Base-by-base conservation (phyloP, 2,797 vertebrate genomes). In the Myripristis murdjan region DNA sequence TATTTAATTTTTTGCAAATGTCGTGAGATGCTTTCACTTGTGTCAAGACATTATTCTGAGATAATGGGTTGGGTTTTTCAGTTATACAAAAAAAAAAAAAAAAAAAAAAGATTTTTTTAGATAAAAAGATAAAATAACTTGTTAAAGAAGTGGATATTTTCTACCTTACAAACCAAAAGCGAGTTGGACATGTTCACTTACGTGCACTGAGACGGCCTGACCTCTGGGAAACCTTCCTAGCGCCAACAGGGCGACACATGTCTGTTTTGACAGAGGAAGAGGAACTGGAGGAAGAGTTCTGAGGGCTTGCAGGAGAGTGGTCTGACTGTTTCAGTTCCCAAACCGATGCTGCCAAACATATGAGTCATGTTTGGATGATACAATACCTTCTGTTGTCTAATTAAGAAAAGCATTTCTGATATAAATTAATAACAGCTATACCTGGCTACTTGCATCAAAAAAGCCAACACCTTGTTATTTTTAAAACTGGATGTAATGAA, bases 201-300 rank as follows among this genome's bases (percentile, higher is more conserved):
- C 98, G 94, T 93, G 97, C 95, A 18, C 92, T 97, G 9, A 99
- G 96, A 58, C 96, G 92, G 78, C 96, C 93, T 6, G 97, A 94
- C 43, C 96, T 95, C 86, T 96, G 97, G 77, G 97, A 93, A 1
- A 96, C 93, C 70, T 97, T 99, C 89, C 97, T 96, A 4, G 94
- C 92, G 80, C 96, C 80, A 1, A 92, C 90, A 2, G 95, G 86
- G 84, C 96, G 91, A 75, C 96, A 94, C 20, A 81, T 89, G 14
- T 97, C 96, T 39, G 94, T 89, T 93, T 94, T 94, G 68, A 93
- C 66, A 7, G 93, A 94, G 15, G 93, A 91, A 53, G 92, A 91
- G 4, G 89, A 93, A 48, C 85, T 86, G 64, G 90, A 91, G 3
- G 88, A 92, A 76, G 94, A 90, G 79, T 93, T 95, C 41, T 92